phyloP scores from a whole-genome alignment of 2,113 vertebrate genomes.

The Dissostichus mawsoni region DNA sequence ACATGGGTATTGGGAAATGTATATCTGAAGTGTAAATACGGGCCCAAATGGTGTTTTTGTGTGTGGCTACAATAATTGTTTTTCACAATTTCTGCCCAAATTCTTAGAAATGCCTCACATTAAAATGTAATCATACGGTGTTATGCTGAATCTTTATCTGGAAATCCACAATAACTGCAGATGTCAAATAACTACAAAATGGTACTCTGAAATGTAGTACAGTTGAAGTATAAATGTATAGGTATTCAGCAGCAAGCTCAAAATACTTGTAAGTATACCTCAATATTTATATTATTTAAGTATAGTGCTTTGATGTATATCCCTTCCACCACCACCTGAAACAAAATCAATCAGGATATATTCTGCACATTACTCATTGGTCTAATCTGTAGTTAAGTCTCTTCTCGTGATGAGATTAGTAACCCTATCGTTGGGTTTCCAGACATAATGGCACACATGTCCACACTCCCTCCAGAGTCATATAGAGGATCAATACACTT shows the following conservation, averaged over 20 bases:
- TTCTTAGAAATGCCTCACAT: too few relatives aligned
- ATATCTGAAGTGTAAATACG: too few relatives aligned
- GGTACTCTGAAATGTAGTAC: background rate
- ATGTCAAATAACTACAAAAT: background rate
- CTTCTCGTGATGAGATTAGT: background rate
- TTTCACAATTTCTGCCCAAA: too few relatives aligned
- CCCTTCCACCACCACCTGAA: background rate
- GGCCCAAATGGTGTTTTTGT: too few relatives aligned
- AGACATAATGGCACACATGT: slow-evolving; percentile 38
- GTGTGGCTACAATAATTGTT: too few relatives aligned
- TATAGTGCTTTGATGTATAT: background rate
- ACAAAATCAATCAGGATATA: background rate
- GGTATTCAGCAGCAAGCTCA: background rate
- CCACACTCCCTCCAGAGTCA: slow-evolving; percentile 31
- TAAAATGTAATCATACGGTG: too few relatives aligned
- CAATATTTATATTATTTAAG: background rate
- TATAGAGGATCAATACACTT: slow-evolving; percentile 49
- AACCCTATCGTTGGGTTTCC: slow-evolving; percentile 21
- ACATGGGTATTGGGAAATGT: too few relatives aligned
- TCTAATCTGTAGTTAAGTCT: slow-evolving; percentile 22
- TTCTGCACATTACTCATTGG: background rate
- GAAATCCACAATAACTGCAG: too few relatives aligned
- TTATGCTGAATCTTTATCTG: too few relatives aligned
- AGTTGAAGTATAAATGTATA: background rate
- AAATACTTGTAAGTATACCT: background rate